Evolutionary conservation across 2,888 invertebrate species (phyloP).

Genomic region (Horisme vitalbata): DNA sequence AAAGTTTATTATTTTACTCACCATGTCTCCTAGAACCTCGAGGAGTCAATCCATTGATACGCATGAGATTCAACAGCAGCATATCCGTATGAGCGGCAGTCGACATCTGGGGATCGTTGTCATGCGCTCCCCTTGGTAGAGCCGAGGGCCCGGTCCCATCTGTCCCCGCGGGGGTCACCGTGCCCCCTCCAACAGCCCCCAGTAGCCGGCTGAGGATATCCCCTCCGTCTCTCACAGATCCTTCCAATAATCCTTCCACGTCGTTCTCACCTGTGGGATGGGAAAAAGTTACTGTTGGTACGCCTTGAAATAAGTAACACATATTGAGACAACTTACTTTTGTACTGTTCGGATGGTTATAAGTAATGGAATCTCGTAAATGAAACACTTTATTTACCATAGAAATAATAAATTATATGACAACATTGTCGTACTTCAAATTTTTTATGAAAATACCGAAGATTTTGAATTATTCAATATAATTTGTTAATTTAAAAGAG

Average conservation of each 20-base stretch:
- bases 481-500: background rate
- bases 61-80: conserved; percentile 72
- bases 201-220: conserved; percentile 65
- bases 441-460: conserved; percentile 2
- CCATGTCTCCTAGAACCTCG: conserved; percentile 40
- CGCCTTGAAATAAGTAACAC: background rate
- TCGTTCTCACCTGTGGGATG: conserved; percentile 68
- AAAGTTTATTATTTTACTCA: conserved; percentile 32
- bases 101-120: conserved; percentile 61
- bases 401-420: conserved; percentile 9
- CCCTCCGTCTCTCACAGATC: conserved; percentile 38
- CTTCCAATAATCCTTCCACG: conserved; percentile 58
- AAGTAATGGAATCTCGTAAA: too few relatives aligned
- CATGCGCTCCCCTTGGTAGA: conserved; percentile 43
- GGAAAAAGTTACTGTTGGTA: conserved; percentile 29
- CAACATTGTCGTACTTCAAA: conserved; percentile 7
- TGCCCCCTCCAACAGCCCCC: conserved; percentile 47
- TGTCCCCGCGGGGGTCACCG: conserved; percentile 47
- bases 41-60: conserved; percentile 70
- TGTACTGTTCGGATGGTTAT: too few relatives aligned
- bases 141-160: conserved; percentile 29
- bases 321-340: conserved; percentile 15
- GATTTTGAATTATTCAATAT: background rate
- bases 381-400: conserved; percentile 13
- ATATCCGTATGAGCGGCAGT: conserved; percentile 71